Evolutionary conservation across 2,797 vertebrate genomes (phyloP), one percentile per base, ranked within the genome.

Genomic region (Hozukius guyotensis): DNA sequence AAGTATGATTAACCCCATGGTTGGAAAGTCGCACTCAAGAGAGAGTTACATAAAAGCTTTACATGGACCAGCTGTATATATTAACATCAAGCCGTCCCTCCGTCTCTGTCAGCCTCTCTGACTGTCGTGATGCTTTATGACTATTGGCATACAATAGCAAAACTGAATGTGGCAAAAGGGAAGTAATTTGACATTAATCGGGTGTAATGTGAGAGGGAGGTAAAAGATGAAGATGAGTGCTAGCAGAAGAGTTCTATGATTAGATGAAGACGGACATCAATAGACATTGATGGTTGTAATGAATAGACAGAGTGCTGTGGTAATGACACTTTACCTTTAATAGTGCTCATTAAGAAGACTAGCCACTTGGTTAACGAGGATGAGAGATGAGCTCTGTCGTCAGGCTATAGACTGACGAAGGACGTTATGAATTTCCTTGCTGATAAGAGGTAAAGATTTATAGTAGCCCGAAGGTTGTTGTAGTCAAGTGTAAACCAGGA

Each of bases 301-400:
- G 92, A 94, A 95, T 91, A 93, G 93, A 93, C 77, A 78, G 80
- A 91, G 90, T 88, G 82, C 84, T 66, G 81, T 61, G 20, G 87
- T 94, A 93, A 94, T 94, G 93, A 89, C 83, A 89, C 82, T 89
- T 93, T 93, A 88, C 93, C 93, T 93, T 94, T 94, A 94, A 95
- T 93, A 92, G 93, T 80, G 80, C 89, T 95, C 92, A 94, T 95
- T 95, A 94, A 89, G 85, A 90, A 81, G 75, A 90, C 78, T 86
- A 77, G 87, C 67, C 88, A 90, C 89, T 90, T 83, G 88, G 81
- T 92, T 88, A 90, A 91, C 80, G 66, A 82, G 80, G 81, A 90
- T 80, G 88, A 91, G 84, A 92, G 80, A 90, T 70, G 84, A 83
- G 85, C 77, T 66, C 84, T 80, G 83, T 92, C 78, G 46, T 74